Percentiles rank a stretch among this genome's conserved stretches.
These are phyloP conservation scores for Chiloscyllium punctatum DNA, from an alignment of 2,797 vertebrate species.

Conservation along the genomic window DNA sequence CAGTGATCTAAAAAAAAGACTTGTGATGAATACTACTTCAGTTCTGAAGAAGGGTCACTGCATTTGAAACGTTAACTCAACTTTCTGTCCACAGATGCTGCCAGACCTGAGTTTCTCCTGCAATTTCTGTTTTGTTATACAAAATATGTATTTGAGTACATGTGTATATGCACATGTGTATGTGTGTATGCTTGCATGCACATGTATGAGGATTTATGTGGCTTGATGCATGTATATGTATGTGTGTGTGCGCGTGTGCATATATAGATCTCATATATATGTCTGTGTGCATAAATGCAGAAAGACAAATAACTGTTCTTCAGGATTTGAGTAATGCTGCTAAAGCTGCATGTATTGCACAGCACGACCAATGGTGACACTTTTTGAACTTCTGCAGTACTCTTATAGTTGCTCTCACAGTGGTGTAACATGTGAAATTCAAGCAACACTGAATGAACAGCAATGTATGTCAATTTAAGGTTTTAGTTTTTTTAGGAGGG, in stretches of 20 bases:
- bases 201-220: background rate
- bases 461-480: background rate
- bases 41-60: too few species aligned
- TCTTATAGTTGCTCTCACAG: background rate
- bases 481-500: background rate
- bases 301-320: background rate
- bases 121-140: too few species aligned
- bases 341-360: background rate
- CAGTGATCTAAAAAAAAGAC: background rate
- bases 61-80: too few species aligned
- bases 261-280: background rate
- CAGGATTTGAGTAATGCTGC: background rate
- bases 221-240: background rate
- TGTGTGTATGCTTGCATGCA: background rate
- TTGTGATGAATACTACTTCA: too few species aligned
- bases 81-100: too few species aligned
- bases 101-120: too few species aligned
- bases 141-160: background rate
- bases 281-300: background rate
- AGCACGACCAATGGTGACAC: background rate
- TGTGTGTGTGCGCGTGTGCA: background rate
- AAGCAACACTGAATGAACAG: background rate
- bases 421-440: background rate
- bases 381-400: background rate
- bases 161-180: background rate